Evolutionary conservation across 2,888 invertebrate genomes (phyloP).

Genomic region (Drosophila cracens): DNA sequence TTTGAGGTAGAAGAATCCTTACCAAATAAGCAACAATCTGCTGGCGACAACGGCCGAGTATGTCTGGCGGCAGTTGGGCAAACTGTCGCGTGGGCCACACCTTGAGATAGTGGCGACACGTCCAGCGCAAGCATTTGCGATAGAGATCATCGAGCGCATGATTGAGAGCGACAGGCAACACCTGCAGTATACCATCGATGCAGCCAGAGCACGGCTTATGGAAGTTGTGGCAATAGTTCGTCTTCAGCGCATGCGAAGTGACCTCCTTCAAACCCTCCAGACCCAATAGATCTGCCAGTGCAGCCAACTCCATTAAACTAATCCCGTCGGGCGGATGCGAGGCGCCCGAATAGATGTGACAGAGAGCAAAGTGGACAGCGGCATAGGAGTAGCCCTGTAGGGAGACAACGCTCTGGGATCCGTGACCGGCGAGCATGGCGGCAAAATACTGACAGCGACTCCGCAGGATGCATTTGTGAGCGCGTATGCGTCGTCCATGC

Average conservation of each 20-base stretch:
- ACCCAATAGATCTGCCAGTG: conserved; percentile 95
- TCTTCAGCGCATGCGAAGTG: conserved; percentile 93
- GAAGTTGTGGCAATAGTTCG: conserved; percentile 96
- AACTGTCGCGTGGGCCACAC: conserved; percentile 97
- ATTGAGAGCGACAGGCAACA: conserved; percentile 93
- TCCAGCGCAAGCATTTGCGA: conserved; percentile 94
- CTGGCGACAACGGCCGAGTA: conserved; percentile 93
- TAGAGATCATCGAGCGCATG: conserved; percentile 95
- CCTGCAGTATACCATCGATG: conserved; percentile 93
- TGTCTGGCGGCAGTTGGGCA: conserved; percentile 92
- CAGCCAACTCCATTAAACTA: conserved; percentile 93
- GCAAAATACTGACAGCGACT: conserved; percentile 97
- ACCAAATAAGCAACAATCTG: conserved; percentile 92
- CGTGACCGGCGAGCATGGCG: conserved; percentile 94
- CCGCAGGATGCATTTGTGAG: conserved; percentile 96
- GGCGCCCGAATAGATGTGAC: conserved; percentile 97
- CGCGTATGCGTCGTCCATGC: conserved; percentile 92
- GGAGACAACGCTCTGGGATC: conserved; percentile 94
- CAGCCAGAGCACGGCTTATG: conserved; percentile 97
- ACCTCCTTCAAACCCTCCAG: conserved; percentile 96
- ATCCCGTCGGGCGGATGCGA: conserved; percentile 94
- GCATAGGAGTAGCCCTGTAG: conserved; percentile 93
- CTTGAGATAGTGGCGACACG: conserved; percentile 92
- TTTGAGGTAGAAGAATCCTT: conserved; percentile 49
- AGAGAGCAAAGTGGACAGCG: conserved; percentile 95